These are phyloP conservation scores for Vannuccia rotundouncinata DNA, from an alignment of 2,888 invertebrate genomes.

Conservation along the genomic window DNA sequence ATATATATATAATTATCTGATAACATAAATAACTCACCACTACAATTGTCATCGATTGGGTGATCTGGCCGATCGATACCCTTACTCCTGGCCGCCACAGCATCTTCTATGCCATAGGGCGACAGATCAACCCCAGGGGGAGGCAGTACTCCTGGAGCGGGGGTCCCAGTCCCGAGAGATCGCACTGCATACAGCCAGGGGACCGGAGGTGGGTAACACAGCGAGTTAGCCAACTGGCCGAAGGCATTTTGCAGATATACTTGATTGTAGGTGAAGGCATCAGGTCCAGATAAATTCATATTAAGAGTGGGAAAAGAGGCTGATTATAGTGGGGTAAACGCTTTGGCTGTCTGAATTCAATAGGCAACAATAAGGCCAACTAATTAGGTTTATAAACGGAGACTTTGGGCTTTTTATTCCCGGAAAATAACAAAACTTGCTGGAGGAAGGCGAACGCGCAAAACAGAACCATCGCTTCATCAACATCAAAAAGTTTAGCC, in stretches of 20 bases:
- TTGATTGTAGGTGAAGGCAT: not conserved
- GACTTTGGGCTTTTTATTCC: too few species aligned
- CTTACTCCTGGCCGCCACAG: not conserved
- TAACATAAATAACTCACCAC: too few species aligned
- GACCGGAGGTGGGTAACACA: constrained; percentile 3
- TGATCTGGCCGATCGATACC: not conserved
- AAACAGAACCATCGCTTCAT: too few species aligned
- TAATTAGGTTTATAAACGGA: too few species aligned
- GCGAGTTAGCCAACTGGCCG: not conserved
- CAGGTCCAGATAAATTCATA: constrained; percentile 1
- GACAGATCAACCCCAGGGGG: not conserved
- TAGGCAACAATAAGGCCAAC: too few species aligned
- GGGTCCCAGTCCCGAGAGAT: not conserved
- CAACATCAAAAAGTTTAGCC: too few species aligned
- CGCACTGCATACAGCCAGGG: constrained; percentile 10
- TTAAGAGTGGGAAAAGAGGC: too few species aligned
- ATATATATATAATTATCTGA: too few species aligned
- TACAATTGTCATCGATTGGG: not conserved
- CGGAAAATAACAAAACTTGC: too few species aligned
- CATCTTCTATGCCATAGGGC: not conserved
- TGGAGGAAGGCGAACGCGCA: too few species aligned
- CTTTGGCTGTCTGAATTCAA: too few species aligned
- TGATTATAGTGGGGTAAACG: too few species aligned
- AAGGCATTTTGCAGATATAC: not conserved
- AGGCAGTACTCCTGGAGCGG: not conserved